Conservation (phyloP, 2,113 vertebrate genomes). For the Nanger granti region DNA sequence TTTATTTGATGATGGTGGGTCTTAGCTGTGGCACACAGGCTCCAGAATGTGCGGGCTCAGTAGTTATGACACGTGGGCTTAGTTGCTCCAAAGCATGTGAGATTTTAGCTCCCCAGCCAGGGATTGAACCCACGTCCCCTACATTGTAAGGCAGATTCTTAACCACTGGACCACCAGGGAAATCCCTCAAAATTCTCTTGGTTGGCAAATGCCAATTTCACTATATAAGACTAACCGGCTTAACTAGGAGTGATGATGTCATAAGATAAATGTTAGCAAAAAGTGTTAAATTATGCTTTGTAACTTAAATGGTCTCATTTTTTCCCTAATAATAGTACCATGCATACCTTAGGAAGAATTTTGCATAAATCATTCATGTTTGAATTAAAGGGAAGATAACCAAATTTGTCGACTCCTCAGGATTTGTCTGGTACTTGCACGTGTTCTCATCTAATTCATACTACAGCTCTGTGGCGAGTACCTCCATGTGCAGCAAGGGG, state of each 20-base stretch:
- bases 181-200: not conserved
- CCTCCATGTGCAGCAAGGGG: not conserved
- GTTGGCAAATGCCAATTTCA: not conserved
- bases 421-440: not conserved
- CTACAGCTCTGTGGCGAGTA: not conserved
- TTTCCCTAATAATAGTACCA: not conserved
- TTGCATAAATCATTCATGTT: conserved; percentile 10
- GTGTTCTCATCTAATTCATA: not conserved
- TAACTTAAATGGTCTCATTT: not conserved
- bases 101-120: not conserved
- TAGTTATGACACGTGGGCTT: not conserved
- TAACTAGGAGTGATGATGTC: not conserved
- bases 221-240: not conserved
- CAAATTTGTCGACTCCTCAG: not conserved
- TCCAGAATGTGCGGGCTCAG: not conserved
- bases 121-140: not conserved
- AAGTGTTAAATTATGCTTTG: not conserved
- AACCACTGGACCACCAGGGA: not conserved
- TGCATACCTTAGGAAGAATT: not conserved
- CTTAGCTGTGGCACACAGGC: not conserved
- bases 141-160: not conserved
- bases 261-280: not conserved
- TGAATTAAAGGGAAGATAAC: not conserved
- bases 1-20: not conserved
- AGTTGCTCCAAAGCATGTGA: not conserved